Evolutionary conservation across 2,113 vertebrate genomes (phyloP).

Genomic region (Campylorhamphus procurvoides): DNA sequence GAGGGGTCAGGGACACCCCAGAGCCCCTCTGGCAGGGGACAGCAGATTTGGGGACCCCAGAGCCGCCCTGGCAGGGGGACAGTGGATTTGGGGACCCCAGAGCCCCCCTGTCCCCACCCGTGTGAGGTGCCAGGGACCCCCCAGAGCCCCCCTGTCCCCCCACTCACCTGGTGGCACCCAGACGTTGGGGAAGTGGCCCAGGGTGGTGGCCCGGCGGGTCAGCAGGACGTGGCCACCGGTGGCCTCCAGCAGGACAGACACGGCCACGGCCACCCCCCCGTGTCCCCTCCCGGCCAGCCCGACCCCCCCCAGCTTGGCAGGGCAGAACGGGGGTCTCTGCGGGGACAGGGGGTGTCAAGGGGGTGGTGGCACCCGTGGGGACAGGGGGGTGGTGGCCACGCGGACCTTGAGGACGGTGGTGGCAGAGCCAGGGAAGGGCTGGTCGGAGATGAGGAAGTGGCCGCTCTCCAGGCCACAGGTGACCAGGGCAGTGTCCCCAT

Average conservation of each 20-base stretch:
- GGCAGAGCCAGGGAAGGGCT: background rate
- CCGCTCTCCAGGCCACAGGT: background rate
- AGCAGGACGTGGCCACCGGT: background rate
- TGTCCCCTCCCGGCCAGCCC: rapidly evolving
- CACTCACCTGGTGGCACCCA: background rate
- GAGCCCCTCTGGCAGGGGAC: too few species aligned
- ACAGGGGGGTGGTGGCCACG: background rate
- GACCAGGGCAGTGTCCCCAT: background rate
- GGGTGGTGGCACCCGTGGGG: too few species aligned
- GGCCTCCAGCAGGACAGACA: background rate
- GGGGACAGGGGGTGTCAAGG: background rate
- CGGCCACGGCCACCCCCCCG: background rate
- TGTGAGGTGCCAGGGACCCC: too few species aligned
- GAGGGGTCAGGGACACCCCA: too few species aligned
- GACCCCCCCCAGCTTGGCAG: background rate
- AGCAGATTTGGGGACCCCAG: too few species aligned
- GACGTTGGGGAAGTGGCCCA: background rate
- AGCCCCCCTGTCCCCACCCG: too few species aligned
- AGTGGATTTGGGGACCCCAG: too few species aligned
- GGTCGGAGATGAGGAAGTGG: background rate
- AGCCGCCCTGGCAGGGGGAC: too few species aligned
- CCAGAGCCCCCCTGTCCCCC: too few species aligned
- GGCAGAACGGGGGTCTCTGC: background rate
- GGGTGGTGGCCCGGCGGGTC: background rate
- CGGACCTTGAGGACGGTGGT: background rate